Evolutionary conservation across 2,113 vertebrate genomes (phyloP).

Genomic region (Willisornis vidua): DNA sequence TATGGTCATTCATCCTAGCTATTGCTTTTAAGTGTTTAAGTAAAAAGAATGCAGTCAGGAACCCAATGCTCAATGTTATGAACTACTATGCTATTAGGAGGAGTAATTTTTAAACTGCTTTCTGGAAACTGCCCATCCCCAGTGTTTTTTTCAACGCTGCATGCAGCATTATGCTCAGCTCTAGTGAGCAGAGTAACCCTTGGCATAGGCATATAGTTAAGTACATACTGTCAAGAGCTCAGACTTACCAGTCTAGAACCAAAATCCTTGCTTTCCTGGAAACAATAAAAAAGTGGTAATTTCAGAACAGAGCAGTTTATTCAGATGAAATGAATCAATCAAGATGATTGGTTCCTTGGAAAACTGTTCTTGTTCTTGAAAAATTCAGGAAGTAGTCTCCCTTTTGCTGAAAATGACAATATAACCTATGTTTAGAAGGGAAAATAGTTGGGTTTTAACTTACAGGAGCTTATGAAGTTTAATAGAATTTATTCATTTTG

Average conservation of each 20-base stretch:
- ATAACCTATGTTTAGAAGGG: background rate
- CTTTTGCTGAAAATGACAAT: background rate
- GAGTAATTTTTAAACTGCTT: background rate
- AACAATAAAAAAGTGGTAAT: background rate
- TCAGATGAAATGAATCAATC: background rate
- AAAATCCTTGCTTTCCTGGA: background rate
- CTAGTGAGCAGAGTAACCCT: background rate
- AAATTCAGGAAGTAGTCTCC: background rate
- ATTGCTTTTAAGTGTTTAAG: background rate
- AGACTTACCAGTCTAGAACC: background rate
- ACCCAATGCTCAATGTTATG: background rate
- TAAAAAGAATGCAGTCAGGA: background rate
- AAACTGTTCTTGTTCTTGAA: background rate
- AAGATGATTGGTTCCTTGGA: background rate
- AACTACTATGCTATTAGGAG: background rate
- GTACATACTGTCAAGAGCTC: background rate
- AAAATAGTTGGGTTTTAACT: background rate
- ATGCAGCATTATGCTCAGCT: background rate
- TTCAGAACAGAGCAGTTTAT: background rate
- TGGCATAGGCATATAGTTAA: background rate
- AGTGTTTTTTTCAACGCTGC: background rate
- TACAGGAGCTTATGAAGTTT: background rate
- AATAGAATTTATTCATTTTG: background rate
- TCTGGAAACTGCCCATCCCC: background rate
- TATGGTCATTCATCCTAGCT: background rate